These are phyloP conservation scores for Drosophila putrida DNA, from an alignment of 2,888 invertebrate genomes.

Conservation along the genomic window DNA sequence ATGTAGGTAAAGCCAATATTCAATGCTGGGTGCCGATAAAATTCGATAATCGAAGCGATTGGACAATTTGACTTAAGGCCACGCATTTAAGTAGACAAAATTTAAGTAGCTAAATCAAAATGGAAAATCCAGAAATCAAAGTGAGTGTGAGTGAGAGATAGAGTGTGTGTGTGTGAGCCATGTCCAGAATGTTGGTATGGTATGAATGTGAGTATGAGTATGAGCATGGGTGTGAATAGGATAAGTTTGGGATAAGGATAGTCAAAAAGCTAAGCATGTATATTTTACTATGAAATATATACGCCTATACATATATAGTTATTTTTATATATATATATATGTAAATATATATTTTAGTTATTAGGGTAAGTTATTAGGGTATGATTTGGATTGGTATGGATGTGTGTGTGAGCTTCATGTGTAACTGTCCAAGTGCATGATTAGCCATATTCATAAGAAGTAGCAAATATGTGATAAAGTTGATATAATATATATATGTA, in stretches of 20 bases:
- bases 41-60: slow-evolving; percentile 36
- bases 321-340: background rate
- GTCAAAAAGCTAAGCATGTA: background rate
- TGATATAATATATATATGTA: slow-evolving; percentile 32
- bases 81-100: slow-evolving; percentile 41
- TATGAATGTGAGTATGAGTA: background rate
- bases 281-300: slow-evolving; percentile 3
- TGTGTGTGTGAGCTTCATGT: background rate
- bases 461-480: slow-evolving; percentile 50
- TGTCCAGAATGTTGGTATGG: slow-evolving; percentile 4
- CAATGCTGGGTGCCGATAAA: slow-evolving; percentile 41
- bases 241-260: background rate
- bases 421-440: slow-evolving; percentile 42
- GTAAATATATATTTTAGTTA: background rate
- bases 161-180: background rate
- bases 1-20: slow-evolving; percentile 18
- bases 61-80: slow-evolving; percentile 49
- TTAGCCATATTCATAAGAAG: slow-evolving; percentile 51
- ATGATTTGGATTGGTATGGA: background rate
- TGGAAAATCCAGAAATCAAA: slow-evolving; percentile 1
- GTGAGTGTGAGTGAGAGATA: background rate
- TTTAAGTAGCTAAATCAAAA: slow-evolving; percentile 21
- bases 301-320: slow-evolving; percentile 1
- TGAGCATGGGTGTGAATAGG: background rate
- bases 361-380: slow-evolving; percentile 1